These are phyloP conservation scores for Sebastes jordani DNA, from an alignment of 2,797 vertebrate genomes.

Conservation along the genomic window DNA sequence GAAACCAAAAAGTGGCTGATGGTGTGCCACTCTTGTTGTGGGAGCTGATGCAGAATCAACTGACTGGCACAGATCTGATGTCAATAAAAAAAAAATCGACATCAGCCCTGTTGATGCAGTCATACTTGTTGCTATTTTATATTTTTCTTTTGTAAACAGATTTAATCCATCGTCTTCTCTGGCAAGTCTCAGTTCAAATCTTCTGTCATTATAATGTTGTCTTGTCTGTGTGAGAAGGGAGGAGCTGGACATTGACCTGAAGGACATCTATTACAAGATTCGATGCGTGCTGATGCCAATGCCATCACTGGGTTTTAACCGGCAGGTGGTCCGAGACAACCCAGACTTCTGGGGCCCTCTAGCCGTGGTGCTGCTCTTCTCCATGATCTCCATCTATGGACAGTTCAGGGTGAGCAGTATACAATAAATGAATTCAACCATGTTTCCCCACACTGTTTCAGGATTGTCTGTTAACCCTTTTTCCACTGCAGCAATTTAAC, in stretches of 20 bases:
- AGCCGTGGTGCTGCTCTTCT: conserved; percentile 96
- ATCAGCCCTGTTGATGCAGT: neutral
- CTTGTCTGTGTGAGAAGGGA: conserved; percentile 81
- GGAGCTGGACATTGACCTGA: conserved; percentile 96
- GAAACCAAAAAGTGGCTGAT: neutral
- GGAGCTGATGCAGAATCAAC: neutral
- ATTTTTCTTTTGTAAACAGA: neutral
- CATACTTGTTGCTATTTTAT: neutral
- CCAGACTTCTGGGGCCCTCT: conserved; percentile 99
- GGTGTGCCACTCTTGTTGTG: neutral
- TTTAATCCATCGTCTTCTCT: neutral
- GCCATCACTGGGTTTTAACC: conserved; percentile 98
- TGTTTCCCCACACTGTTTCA: neutral
- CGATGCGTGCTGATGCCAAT: conserved; percentile 99
- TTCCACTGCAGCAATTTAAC: neutral
- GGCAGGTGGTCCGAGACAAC: conserved; percentile 98
- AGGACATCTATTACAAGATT: conserved; percentile 99
- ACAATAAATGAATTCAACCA: neutral
- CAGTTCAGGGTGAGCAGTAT: conserved; percentile 91
- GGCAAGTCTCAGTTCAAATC: neutral
- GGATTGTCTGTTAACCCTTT: neutral
- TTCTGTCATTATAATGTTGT: neutral
- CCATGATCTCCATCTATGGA: conserved; percentile 98
- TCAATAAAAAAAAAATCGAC: neutral
- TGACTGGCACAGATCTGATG: neutral